A percentile compares a stretch with the other conserved stretches of the same genome.
Conservation (phyloP, 2,888 invertebrate species). For the Caenorhabditis virilis region DNA sequence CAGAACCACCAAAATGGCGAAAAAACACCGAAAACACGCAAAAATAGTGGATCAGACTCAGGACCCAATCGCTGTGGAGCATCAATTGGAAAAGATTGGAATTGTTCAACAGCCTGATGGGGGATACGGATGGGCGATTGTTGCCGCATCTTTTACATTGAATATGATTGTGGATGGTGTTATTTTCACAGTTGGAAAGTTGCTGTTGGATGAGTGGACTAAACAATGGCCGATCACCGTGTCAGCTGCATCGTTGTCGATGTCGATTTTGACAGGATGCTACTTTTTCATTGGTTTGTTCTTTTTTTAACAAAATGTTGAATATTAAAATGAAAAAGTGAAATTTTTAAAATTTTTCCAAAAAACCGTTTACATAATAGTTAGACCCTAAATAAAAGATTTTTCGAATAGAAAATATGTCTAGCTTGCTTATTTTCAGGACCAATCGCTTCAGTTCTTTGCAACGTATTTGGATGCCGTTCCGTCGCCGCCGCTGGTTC, state of each 20-base stretch:
- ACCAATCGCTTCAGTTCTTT: conserved; percentile 90
- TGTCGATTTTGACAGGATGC: conserved; percentile 90
- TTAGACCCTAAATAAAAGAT: too few relatives aligned
- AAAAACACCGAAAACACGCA: too few relatives aligned
- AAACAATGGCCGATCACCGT: conserved; percentile 83
- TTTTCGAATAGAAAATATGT: too few relatives aligned
- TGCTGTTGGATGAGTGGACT: conserved; percentile 70
- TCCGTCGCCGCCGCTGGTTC: conserved; percentile 87
- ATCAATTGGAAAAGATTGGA: conserved; percentile 57
- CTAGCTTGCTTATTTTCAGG: conserved; percentile 79
- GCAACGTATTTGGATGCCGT: conserved; percentile 92
- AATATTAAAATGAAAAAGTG: too few relatives aligned
- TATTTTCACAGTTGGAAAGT: conserved; percentile 70
- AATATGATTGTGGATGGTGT: conserved; percentile 94
- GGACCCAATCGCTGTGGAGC: conserved; percentile 53
- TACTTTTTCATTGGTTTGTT: conserved; percentile 87
- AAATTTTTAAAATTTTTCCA: too few relatives aligned
- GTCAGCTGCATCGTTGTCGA: conserved; percentile 85
- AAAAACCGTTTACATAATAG: too few relatives aligned
- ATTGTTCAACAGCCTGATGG: conserved; percentile 65
- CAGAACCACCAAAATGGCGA: too few relatives aligned
- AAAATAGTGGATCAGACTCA: too few relatives aligned
- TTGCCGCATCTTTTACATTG: conserved; percentile 93
- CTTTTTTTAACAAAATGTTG: background rate
- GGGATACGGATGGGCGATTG: conserved; percentile 92